Evolutionary conservation across 2,888 invertebrate species (phyloP), one percentile per base, ranked within the genome.

Genomic region (Hoplodrina blanda): DNA sequence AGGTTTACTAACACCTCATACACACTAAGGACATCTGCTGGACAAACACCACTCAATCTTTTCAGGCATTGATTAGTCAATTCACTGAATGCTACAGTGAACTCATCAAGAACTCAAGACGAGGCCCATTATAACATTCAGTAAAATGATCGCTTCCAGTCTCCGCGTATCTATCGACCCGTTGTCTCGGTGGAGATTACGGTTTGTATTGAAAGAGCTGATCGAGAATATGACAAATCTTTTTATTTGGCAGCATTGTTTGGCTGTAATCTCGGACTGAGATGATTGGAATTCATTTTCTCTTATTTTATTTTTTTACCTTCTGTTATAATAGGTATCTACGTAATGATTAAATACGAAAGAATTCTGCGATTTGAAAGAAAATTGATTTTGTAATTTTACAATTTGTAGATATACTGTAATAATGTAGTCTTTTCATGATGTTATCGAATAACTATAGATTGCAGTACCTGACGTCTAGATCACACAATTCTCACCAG

Each of bases 151-250:
- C 37, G 25, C 37, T 30, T 37, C 19, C 11, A 54, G 37, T 19
- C 30, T 44, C 25, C 8, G 37, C 25, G 13, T 30, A 8, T 62
- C 60, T 44, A 61, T 64, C 63, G 53, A 69, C 25, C 69, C 44
- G 46, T 1, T 52, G 11, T 44, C 37, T 46, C 54, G 25, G 19
- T 49, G 56, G 25, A 53, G 13, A 60, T 61, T 62, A 65, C 44
- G 20, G 54, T 50, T 62, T 5, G 44, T 25, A 67, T 63, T 57
- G 37, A 11, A 56, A 49, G 17, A 61, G 33, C 52, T 74, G 17
- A 62, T 73, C 61, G 76, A 56, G 15, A 74, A 56, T 63, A 79
- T 53, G 62, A 75, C 55, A 69, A 55, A 69, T 44, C 33, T 63
- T 46, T 33, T 44, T 63, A 53, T 52, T 68, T 63, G 56, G 20